phyloP scores from a whole-genome alignment of 2,797 vertebrate genomes.

The Gobionotothen gibberifrons region DNA sequence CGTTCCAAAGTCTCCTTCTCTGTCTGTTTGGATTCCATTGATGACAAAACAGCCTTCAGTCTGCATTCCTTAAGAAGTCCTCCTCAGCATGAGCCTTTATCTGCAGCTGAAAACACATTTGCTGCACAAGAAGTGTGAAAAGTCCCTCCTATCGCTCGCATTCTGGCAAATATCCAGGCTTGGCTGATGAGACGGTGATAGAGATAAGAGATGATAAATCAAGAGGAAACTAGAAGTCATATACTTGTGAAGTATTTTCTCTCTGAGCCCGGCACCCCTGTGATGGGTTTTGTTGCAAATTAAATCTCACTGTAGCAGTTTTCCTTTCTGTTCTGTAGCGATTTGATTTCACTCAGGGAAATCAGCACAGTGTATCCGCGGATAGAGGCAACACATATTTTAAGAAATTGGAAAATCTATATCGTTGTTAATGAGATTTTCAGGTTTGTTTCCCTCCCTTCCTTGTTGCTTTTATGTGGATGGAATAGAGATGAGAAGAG shows the following conservation, averaged over 20 bases:
- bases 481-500: conserved; percentile 36
- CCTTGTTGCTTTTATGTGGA: conserved; percentile 16
- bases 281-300: conserved; percentile 25
- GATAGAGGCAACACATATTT: conserved; percentile 34
- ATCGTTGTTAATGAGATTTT: conserved; percentile 53
- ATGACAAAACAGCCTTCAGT: conserved; percentile 32
- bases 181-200: conserved; percentile 50
- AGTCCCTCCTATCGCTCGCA: conserved; percentile 33
- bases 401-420: conserved; percentile 48
- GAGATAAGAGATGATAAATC: conserved; percentile 59
- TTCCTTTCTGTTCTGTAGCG: conserved; percentile 19
- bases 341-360: conserved; percentile 43
- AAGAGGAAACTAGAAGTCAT: conserved; percentile 40
- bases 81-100: conserved; percentile 37
- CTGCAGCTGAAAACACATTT: conserved; percentile 27
- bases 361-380: conserved; percentile 15
- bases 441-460: conserved; percentile 35
- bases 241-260: conserved; percentile 37
- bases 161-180: conserved; percentile 44
- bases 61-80: conserved; percentile 30
- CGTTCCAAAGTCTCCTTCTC: conserved; percentile 20
- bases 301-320: background rate
- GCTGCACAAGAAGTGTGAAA: conserved; percentile 17
- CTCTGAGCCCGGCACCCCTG: background rate
- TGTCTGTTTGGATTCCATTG: conserved; percentile 44